Conservation (phyloP, 2,113 vertebrate species). For the Sminthopsis crassicaudata region DNA sequence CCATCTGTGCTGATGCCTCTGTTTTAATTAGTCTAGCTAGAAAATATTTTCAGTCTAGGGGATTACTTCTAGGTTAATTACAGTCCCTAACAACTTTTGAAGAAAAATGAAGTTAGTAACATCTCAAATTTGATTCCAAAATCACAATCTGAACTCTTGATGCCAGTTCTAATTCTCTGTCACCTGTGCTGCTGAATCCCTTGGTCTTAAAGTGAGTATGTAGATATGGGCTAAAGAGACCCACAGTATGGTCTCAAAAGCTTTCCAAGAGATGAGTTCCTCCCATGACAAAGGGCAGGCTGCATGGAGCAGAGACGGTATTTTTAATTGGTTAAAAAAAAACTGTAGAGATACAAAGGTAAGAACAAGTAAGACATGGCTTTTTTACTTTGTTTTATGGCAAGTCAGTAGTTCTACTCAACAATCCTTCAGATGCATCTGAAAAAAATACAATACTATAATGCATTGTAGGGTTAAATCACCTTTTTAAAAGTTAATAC, state of each 20-base stretch:
- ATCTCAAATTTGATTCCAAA: slow-evolving; percentile 7
- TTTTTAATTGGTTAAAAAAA: neutral
- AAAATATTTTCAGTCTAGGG: slow-evolving; percentile 1
- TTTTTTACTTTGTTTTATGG: neutral
- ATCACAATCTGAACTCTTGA: neutral
- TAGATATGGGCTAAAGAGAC: neutral
- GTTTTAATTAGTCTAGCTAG: slow-evolving; percentile 33
- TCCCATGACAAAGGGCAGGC: neutral
- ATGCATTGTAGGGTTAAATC: neutral
- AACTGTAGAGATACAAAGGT: neutral
- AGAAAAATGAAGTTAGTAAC: slow-evolving; percentile 34
- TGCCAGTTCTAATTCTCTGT: neutral
- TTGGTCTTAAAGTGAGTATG: neutral
- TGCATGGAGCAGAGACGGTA: neutral
- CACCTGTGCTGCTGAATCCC: neutral
- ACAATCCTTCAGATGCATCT: neutral
- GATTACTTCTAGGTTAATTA: slow-evolving; percentile 57
- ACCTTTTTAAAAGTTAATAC: neutral
- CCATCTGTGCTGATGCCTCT: slow-evolving; percentile 21
- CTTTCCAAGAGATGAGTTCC: neutral
- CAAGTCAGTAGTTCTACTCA: neutral
- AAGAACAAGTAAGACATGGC: neutral
- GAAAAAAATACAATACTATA: neutral
- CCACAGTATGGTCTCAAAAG: neutral
- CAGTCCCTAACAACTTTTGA: slow-evolving; percentile 16